phyloP scores from a whole-genome alignment of 1,140 invertebrate species.

The Carposina sasakii region DNA sequence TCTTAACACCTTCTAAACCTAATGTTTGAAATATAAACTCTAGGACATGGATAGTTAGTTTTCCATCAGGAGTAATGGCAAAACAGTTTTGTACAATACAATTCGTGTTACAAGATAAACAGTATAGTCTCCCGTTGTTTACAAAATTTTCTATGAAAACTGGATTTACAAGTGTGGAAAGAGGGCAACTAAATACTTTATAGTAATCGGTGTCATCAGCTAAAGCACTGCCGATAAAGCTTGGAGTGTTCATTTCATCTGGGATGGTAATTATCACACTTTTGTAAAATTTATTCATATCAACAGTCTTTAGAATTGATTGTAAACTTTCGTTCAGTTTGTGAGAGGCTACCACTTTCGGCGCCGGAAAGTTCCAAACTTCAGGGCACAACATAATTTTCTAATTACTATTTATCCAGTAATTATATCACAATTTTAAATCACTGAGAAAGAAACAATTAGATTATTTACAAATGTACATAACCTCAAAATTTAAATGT shows the following conservation, averaged over 20 bases:
- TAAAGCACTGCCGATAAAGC: conserved; percentile 36
- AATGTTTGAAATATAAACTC: conserved; percentile 48
- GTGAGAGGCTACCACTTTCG: conserved; percentile 37
- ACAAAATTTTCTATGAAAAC: conserved; percentile 54
- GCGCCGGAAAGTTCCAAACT: conserved; percentile 48
- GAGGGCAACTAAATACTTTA: conserved; percentile 36
- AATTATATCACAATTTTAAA: no score
- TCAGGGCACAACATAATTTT: conserved; percentile 60
- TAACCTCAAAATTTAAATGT: neutral
- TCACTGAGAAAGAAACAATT: no score
- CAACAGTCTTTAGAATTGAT: conserved; percentile 22
- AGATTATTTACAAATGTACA: neutral
- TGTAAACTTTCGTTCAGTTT: conserved; percentile 31
- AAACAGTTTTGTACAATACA: conserved; percentile 53
- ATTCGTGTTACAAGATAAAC: conserved; percentile 40
- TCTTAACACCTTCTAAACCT: conserved; percentile 49
- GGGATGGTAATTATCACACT: conserved; percentile 54
- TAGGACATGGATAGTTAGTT: conserved; percentile 45
- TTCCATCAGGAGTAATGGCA: conserved; percentile 49
- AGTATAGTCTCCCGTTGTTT: conserved; percentile 44
- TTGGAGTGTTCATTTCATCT: conserved; percentile 43
- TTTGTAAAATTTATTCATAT: conserved; percentile 51
- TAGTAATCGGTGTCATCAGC: conserved; percentile 55
- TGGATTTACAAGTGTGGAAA: conserved; percentile 43
- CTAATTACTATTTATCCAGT: no score